These are phyloP conservation scores for Glyphotaelius pellucidus DNA, from an alignment of 2,888 invertebrate species.

Conservation along the genomic window DNA sequence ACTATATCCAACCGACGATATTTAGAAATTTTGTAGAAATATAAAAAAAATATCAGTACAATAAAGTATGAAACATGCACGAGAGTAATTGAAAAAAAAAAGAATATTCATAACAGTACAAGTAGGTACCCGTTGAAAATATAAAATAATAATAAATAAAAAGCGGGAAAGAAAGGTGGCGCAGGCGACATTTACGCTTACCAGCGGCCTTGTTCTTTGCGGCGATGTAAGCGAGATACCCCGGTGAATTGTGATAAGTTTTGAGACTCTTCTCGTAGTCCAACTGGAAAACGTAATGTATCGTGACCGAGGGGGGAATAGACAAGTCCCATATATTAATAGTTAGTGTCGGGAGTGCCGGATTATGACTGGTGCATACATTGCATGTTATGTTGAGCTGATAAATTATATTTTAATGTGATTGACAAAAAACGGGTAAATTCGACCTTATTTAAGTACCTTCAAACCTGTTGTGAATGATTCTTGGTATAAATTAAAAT, in stretches of 20 bases:
- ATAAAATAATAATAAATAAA: conserved; percentile 40
- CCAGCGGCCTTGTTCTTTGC: conserved; percentile 94
- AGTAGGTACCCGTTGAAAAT: conserved; percentile 42
- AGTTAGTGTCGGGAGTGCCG: conserved; percentile 39
- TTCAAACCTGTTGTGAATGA: too few relatives aligned
- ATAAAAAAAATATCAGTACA: too few relatives aligned
- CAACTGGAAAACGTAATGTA: conserved; percentile 75
- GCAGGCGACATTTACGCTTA: conserved; percentile 71
- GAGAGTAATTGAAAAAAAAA: neutral
- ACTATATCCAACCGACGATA: too few relatives aligned
- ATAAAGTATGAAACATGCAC: too few relatives aligned
- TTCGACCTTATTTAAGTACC: too few relatives aligned
- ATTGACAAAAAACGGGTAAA: neutral
- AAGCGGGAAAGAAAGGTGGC: conserved; percentile 58
- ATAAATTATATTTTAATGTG: conserved; percentile 21
- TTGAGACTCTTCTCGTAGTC: conserved; percentile 97
- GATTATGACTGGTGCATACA: conserved; percentile 53
- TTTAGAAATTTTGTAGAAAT: too few relatives aligned
- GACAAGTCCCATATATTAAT: conserved; percentile 26
- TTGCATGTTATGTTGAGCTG: neutral
- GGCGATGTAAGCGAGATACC: conserved; percentile 94
- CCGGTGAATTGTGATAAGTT: conserved; percentile 96
- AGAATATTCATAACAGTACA: neutral
- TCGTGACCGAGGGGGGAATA: conserved; percentile 38
- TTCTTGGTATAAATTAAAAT: too few relatives aligned